Conservation (phyloP, 2,113 vertebrate genomes). For the Chloropsis hardwickii region DNA sequence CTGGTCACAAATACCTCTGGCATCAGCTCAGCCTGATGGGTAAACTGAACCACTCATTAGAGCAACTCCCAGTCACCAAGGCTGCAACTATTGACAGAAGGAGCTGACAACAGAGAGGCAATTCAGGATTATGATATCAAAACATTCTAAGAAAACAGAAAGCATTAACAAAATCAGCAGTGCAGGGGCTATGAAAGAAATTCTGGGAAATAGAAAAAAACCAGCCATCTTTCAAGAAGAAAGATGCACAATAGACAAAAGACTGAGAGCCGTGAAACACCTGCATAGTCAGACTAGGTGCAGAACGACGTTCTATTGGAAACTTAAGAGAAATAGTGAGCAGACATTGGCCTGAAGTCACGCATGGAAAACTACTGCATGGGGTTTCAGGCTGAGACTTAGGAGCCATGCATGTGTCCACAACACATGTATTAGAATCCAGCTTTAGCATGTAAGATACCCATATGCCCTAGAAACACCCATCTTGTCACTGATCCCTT, state of each 20-base stretch:
- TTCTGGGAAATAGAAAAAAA: neutral
- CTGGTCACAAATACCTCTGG: slow-evolving; percentile 30
- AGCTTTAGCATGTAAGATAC: neutral
- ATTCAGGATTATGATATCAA: slow-evolving; percentile 29
- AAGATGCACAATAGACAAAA: neutral
- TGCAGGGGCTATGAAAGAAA: neutral
- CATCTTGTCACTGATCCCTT: neutral
- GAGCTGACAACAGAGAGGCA: slow-evolving; percentile 14
- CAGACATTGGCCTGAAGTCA: neutral
- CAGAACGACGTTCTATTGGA: neutral
- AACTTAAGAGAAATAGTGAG: neutral
- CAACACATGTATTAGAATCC: neutral
- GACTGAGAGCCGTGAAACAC: neutral
- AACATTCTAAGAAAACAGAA: slow-evolving; percentile 23
- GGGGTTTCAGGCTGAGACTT: neutral
- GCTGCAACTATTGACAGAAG: neutral
- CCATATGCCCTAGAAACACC: neutral
- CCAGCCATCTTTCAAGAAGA: neutral
- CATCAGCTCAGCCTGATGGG: neutral
- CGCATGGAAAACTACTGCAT: rapidly evolving
- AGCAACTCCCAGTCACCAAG: neutral
- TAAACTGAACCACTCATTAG: slow-evolving; percentile 6
- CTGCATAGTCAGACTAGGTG: rapidly evolving
- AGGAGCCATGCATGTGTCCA: neutral
- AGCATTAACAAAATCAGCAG: neutral